Base-by-base conservation (phyloP, 2,888 invertebrate genomes). In the Lasius platythorax region DNA sequence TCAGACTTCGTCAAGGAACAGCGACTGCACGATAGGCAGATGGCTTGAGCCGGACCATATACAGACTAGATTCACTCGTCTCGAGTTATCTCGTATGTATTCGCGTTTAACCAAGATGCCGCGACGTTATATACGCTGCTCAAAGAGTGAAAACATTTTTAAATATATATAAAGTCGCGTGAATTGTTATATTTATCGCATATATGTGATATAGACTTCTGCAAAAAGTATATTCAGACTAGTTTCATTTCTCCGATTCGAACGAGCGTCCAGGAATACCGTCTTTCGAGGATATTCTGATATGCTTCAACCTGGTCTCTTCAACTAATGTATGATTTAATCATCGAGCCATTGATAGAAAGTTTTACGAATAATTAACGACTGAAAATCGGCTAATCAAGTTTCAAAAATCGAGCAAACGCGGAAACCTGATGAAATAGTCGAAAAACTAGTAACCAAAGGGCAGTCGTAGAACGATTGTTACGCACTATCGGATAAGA, bases 21-120 rank as follows among this genome's bases (percentile, higher is more conserved):
- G 92, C 93, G 93, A 93, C 93, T 93, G 91, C 90, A 90, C 91
- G 89, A 88, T 86, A 79, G 89, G 86, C 93, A 91, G 91, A 93
- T 91, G 90, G 88, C 88, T 90, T 82, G 87, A 85, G 92, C 91
- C 93, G 90, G 93, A 92, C 93, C 93, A 93, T 93, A 92, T 92
- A 93, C 92, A 93, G 93, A 93, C 92, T 92, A 93, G 92, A 93
- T 93, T 93, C 93, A 92, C 93, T 93, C 90, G 92, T 86, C 87
- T 28, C 70, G 33, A 43, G 23, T 33, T 15, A n/a, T 37, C 40
- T 56, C 40, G 6, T 2, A 50, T 18, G 5, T 30, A 43, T n/a
- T 64, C n/a, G 6, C 23, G 30, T 9, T 46, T n/a, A 15, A 46
- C 3, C 43, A 43, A n/a, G 37, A 56, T 18, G 12, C 18, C n/a